Conservation (phyloP, 2,113 vertebrate species). For the Nannospalax galili region DNA sequence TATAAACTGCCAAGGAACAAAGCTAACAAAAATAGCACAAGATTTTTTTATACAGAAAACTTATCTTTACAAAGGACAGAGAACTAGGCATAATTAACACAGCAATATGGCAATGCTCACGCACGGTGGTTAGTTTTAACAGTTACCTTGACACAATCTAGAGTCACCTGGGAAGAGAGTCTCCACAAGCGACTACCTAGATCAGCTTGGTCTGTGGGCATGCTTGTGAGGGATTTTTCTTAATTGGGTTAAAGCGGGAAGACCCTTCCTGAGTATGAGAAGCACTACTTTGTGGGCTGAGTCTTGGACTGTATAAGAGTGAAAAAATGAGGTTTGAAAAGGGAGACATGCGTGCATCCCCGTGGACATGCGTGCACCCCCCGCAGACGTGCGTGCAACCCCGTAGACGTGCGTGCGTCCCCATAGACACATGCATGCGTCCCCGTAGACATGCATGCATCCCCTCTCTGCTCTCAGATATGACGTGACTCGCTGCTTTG, state of each 20-base stretch:
- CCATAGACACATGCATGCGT: too few relatives aligned
- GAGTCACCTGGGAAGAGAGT: not conserved
- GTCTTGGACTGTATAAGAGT: not conserved
- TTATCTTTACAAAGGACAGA: not conserved
- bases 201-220: not conserved
- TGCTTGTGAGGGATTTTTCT: not conserved
- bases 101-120: not conserved
- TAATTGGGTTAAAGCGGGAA: not conserved
- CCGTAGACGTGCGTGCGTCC: too few relatives aligned
- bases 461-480: too few relatives aligned
- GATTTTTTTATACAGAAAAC: conserved; percentile 29
- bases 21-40: not conserved
- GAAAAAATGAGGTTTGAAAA: not conserved
- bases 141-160: not conserved
- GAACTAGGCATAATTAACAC: not conserved
- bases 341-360: too few relatives aligned
- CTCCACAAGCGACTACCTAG: not conserved
- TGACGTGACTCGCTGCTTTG: not conserved
- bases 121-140: not conserved
- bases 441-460: too few relatives aligned
- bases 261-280: too few relatives aligned
- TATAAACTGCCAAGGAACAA: not conserved
- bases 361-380: too few relatives aligned
- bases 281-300: not conserved
- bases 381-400: too few relatives aligned